Base-by-base conservation (phyloP, 2,797 vertebrate species). In the Muraenolepis orangiensis region DNA sequence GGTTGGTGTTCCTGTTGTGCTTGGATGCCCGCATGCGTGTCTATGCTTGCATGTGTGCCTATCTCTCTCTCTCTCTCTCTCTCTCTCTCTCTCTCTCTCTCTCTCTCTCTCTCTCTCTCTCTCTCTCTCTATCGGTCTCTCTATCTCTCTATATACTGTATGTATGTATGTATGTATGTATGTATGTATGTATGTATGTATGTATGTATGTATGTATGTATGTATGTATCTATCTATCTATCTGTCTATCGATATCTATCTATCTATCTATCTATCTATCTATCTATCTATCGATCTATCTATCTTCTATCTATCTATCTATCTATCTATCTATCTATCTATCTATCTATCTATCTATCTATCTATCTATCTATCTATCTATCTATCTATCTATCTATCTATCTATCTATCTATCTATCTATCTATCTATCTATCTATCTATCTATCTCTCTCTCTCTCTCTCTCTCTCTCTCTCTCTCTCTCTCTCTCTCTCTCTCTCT, bases 391-490 rank as follows among this genome's bases (percentile, higher is more conserved):
- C n/a, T 26, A 26, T 26, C 57, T n/a, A n/a, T 64, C 57, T 64
- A 4, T 64, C 8, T 26, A 26, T 64, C 7, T 64, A 18, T 26
- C 8, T 64, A 1, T 23, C 51, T 57, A n/a, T n/a, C 23, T 12
- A 64, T 26, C n/a, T 23, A 30, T 67, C 12, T 51, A 20, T 51
- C 3, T 51, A 20, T 51, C 13, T 67, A 6, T 30, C 28, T 30
- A 13, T 75, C 12, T 74, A 66, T 69, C 14, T 74, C 29, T 32
- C 6, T 57, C 18, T 69, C 26, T 74, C 29, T 51, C 12, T 51
- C 2, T 51, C 12, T 4, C 2, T 51, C 12, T n/a, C n/a, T 13
- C 28, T 3, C 14, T 67, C 57, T 46, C n/a, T n/a, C 13, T 13
- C 2, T 40, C 38, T 40, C 38, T 40, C 38, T 7, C 38, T 40